phyloP scores from a whole-genome alignment of 1,140 invertebrate genomes.

The Cyphomyrmex costatus region DNA sequence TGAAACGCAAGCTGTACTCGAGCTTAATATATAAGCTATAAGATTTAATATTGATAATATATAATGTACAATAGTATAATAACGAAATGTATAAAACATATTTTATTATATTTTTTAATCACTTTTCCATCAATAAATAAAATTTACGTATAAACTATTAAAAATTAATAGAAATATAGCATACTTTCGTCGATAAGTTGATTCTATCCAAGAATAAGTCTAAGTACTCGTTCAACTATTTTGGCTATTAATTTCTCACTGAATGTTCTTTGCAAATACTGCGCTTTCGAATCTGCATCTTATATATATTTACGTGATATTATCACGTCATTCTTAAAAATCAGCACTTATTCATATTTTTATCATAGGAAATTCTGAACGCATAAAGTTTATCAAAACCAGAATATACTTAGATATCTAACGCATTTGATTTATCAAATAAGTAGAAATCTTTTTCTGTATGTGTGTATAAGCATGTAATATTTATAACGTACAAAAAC shows the following conservation, averaged over 20 bases:
- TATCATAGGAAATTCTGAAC: not conserved
- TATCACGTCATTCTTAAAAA: not conserved
- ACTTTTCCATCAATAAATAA: not conserved
- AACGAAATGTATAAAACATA: not conserved
- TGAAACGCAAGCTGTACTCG: too few relatives aligned
- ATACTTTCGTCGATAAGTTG: not conserved
- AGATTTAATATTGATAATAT: too few relatives aligned
- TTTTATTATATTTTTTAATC: not conserved
- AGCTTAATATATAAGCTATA: too few relatives aligned
- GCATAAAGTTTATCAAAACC: not conserved
- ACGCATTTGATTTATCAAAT: conserved; percentile 2
- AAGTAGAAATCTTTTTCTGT: not conserved
- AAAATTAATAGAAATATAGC: conserved; percentile 3
- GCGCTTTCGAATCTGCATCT: not conserved
- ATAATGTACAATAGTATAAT: too few relatives aligned
- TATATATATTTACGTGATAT: not conserved
- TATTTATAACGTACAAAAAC: not conserved
- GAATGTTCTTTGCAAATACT: not conserved
- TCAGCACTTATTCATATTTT: not conserved
- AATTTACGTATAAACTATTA: not conserved
- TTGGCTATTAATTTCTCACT: not conserved
- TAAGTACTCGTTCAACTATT: not conserved
- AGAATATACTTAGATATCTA: not conserved
- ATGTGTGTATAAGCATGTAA: not conserved
- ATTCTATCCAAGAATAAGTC: too few relatives aligned